phyloP scores from a whole-genome alignment of 2,113 vertebrate genomes.

The Hyla sarda region DNA sequence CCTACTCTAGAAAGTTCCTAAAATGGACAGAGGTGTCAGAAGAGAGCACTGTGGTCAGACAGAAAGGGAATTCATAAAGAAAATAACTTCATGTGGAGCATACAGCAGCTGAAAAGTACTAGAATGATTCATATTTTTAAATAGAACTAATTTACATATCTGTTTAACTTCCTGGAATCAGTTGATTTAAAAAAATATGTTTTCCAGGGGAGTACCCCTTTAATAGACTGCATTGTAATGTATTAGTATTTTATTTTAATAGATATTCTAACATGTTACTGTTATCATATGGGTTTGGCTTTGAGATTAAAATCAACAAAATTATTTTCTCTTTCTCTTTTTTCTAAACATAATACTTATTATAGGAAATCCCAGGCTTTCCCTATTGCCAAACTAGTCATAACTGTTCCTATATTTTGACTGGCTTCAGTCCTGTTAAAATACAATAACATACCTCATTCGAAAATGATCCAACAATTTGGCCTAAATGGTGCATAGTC shows the following conservation, averaged over 20 bases:
- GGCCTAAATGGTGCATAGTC: not conserved
- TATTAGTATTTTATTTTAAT: not conserved
- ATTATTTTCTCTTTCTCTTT: conserved; percentile 2
- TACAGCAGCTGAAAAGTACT: no score
- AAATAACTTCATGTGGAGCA: no score
- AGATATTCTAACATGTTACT: not conserved
- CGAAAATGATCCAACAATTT: conserved; percentile 5
- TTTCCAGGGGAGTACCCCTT: no score
- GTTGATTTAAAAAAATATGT: no score
- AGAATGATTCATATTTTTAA: no score
- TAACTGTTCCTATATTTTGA: conserved; percentile 36
- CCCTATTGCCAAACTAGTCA: conserved; percentile 20
- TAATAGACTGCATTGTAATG: no score
- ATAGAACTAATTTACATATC: no score
- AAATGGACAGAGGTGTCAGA: no score
- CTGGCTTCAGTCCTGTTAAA: conserved; percentile 40
- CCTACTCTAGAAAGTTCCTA: no score
- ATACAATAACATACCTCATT: conserved; percentile 42
- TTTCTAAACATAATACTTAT: conserved; percentile 26
- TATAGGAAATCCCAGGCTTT: conserved; percentile 38
- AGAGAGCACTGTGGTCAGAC: no score
- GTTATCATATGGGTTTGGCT: not conserved
- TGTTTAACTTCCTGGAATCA: no score
- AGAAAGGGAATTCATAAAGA: no score
- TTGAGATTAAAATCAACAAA: not conserved